These are phyloP conservation scores for Gobio gobio DNA, from an alignment of 2,113 vertebrate species.

Conservation along the genomic window DNA sequence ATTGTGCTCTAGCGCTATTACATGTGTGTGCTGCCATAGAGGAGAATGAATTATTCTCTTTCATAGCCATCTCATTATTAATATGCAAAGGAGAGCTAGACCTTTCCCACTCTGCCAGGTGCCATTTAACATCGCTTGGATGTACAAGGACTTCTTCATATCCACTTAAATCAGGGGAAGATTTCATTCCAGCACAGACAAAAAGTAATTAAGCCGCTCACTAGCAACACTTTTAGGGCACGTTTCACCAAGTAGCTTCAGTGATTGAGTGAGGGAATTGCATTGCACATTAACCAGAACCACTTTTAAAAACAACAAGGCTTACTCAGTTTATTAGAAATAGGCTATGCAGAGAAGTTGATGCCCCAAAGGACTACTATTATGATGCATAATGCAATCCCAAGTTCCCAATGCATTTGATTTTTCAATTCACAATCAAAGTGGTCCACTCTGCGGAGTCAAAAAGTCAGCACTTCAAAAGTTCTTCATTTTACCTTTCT, in stretches of 20 bases:
- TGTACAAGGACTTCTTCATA: constrained; percentile 67
- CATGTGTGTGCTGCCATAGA: constrained; percentile 17
- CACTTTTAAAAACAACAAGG: constrained; percentile 12
- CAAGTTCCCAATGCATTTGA: neutral
- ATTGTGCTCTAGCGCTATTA: constrained; percentile 40
- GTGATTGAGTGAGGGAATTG: neutral
- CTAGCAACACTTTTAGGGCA: constrained; percentile 20
- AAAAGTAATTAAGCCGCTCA: constrained; percentile 54
- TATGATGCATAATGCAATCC: neutral
- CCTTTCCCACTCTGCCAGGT: constrained; percentile 58
- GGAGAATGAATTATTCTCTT: constrained; percentile 61
- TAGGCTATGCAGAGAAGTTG: neutral
- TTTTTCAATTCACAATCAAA: neutral
- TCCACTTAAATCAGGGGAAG: constrained; percentile 64
- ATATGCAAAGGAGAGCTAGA: constrained; percentile 63
- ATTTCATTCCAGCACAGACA: constrained; percentile 53
- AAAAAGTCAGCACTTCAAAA: constrained; percentile 10
- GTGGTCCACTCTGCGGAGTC: neutral
- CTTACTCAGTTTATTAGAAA: neutral
- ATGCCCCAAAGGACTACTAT: neutral
- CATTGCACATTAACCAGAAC: constrained; percentile 19
- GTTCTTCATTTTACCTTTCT: constrained; percentile 12
- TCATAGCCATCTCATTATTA: constrained; percentile 58
- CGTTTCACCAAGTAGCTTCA: neutral
- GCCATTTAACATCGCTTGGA: constrained; percentile 68